Percentiles rank a stretch among this genome's conserved stretches.
Evolutionary conservation across 1,140 invertebrate genomes (phyloP).

Genomic region (Lordiphosa clarofinis): DNA sequence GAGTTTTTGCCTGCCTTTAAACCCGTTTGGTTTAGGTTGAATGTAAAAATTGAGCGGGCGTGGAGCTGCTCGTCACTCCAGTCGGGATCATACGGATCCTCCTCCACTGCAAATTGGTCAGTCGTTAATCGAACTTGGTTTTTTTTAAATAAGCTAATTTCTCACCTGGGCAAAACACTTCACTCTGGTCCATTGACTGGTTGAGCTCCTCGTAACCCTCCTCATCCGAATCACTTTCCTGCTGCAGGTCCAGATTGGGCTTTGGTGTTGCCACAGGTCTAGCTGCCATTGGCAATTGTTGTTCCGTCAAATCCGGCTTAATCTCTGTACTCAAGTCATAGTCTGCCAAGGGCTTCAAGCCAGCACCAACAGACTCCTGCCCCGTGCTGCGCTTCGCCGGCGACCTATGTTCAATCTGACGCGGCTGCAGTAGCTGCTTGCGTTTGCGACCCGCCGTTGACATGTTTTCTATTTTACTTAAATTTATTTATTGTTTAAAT

Average conservation of each 20-base stretch:
- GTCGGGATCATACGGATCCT: conserved; percentile 51
- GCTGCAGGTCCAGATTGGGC: conserved; percentile 40
- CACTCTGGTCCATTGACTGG: conserved; percentile 16
- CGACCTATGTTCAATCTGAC: conserved; percentile 53
- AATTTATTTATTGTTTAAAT: conserved; percentile 11
- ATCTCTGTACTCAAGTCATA: conserved; percentile 51
- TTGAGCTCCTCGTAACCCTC: conserved; percentile 63
- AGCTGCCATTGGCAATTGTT: conserved; percentile 46
- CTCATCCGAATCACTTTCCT: conserved; percentile 65
- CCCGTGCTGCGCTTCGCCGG: conserved; percentile 49
- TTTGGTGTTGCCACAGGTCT: conserved; percentile 2
- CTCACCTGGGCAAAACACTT: conserved; percentile 54
- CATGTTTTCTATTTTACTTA: conserved; percentile 21
- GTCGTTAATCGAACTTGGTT: not conserved
- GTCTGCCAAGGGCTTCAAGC: conserved; percentile 38
- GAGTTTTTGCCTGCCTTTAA: conserved; percentile 27
- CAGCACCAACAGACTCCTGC: conserved; percentile 15
- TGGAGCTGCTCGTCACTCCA: conserved; percentile 38
- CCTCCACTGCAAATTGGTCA: conserved; percentile 27
- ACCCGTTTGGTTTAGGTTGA: conserved; percentile 29
- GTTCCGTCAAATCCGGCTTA: conserved; percentile 56
- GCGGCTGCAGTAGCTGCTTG: conserved; percentile 59
- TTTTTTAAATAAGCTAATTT: not conserved
- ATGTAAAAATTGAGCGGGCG: conserved; percentile 46
- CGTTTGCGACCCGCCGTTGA: conserved; percentile 56